A percentile compares a stretch with the other conserved stretches of the same genome.
Evolutionary conservation across 1,140 invertebrate species (phyloP).

Genomic region (Diabrotica undecimpunctata): DNA sequence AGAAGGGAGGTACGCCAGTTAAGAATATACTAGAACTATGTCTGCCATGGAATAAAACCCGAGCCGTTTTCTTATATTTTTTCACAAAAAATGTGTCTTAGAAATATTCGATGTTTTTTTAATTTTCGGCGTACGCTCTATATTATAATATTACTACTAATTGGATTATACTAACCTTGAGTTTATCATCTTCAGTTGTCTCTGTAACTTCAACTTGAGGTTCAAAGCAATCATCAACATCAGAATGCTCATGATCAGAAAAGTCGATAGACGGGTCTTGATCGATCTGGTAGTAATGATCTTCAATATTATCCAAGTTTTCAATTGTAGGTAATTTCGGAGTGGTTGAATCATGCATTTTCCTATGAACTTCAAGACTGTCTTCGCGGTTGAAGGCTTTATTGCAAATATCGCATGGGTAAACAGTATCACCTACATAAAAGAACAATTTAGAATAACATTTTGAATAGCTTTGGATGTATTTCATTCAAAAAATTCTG

Average conservation of each 20-base stretch:
- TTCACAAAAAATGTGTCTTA: no score
- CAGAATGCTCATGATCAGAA: slow-evolving; percentile 31
- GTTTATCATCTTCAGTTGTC: slow-evolving; percentile 34
- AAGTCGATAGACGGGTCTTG: slow-evolving; percentile 33
- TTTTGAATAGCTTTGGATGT: no score
- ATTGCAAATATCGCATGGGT: slow-evolving; percentile 51
- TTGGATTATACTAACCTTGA: slow-evolving; percentile 14
- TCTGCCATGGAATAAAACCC: no score
- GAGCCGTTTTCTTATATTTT: no score
- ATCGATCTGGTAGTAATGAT: slow-evolving; percentile 44
- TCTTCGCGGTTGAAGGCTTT: slow-evolving; percentile 45
- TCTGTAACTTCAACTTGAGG: slow-evolving; percentile 41
- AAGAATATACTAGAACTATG: no score
- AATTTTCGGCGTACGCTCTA: no score
- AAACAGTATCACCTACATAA: slow-evolving; percentile 40
- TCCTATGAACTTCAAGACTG: slow-evolving; percentile 43
- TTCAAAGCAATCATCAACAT: slow-evolving; percentile 39
- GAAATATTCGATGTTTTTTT: no score
- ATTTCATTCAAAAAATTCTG: no score
- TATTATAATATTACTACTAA: neutral
- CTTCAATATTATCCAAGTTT: slow-evolving; percentile 43
- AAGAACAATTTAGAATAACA: neutral
- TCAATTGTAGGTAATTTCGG: slow-evolving; percentile 41
- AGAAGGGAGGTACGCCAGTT: no score
- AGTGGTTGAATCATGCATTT: slow-evolving; percentile 37